Conservation (phyloP, 2,888 invertebrate species). For the Cantharis nigra region DNA sequence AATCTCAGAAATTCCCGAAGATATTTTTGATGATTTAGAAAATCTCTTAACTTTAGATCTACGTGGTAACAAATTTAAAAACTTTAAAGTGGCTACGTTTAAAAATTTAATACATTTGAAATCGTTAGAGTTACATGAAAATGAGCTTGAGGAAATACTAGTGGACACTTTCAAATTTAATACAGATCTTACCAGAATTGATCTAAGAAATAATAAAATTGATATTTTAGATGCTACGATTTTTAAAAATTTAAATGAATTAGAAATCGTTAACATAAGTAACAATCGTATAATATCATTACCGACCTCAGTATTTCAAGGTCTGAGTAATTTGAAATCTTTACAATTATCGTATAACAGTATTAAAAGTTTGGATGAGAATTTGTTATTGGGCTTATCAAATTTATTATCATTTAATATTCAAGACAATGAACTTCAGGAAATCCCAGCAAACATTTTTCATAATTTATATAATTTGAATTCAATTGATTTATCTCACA, state of each 20-base stretch:
- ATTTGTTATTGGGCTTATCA: background rate
- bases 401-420: background rate
- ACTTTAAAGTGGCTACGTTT: background rate
- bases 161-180: background rate
- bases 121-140: background rate
- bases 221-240: background rate
- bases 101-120: background rate
- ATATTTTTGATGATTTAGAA: background rate
- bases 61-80: background rate
- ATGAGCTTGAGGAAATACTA: background rate
- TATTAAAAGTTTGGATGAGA: background rate
- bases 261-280: background rate
- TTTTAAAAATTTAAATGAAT: conserved; percentile 1
- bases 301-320: background rate
- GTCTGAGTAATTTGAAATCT: background rate
- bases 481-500: background rate
- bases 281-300: background rate
- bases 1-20: background rate
- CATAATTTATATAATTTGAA: background rate
- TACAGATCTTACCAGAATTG: background rate
- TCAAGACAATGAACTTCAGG: background rate
- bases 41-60: background rate
- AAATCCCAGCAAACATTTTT: background rate
- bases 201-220: background rate
- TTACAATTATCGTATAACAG: background rate